Conservation (phyloP, 2,797 vertebrate species). For the Halcyon badia region DNA sequence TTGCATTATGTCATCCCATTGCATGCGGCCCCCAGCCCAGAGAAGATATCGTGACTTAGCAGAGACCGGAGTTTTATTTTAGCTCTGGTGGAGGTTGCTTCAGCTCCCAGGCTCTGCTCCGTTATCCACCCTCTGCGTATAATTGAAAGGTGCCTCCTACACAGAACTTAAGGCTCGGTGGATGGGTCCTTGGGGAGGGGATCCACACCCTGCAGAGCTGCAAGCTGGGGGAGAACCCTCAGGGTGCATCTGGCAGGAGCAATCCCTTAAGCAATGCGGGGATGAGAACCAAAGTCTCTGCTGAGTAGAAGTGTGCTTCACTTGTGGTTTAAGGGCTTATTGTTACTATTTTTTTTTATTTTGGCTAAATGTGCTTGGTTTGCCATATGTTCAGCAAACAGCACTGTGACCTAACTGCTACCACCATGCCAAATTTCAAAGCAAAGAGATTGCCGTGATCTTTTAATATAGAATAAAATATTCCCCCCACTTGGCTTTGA, state of each 20-base stretch:
- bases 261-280: neutral
- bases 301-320: neutral
- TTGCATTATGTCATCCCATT: neutral
- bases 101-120: neutral
- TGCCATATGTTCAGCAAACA: slow-evolving; percentile 61
- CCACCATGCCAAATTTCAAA: slow-evolving; percentile 36
- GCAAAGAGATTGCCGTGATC: neutral
- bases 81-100: neutral
- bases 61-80: neutral
- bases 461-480: slow-evolving; percentile 10
- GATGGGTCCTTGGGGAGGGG: accelerated
- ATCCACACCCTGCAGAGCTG: neutral
- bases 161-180: accelerated
- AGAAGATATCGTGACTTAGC: neutral
- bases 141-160: neutral
- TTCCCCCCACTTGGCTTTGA: neutral
- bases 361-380: slow-evolving; percentile 46
- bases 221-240: accelerated
- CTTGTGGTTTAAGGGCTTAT: neutral
- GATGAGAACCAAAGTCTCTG: neutral
- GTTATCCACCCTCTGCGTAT: neutral
- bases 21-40: neutral
- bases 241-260: neutral
- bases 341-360: neutral
- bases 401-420: slow-evolving; percentile 37